Evolutionary conservation across 2,888 invertebrate genomes (phyloP).

Genomic region (Macrophya alboannulata): DNA sequence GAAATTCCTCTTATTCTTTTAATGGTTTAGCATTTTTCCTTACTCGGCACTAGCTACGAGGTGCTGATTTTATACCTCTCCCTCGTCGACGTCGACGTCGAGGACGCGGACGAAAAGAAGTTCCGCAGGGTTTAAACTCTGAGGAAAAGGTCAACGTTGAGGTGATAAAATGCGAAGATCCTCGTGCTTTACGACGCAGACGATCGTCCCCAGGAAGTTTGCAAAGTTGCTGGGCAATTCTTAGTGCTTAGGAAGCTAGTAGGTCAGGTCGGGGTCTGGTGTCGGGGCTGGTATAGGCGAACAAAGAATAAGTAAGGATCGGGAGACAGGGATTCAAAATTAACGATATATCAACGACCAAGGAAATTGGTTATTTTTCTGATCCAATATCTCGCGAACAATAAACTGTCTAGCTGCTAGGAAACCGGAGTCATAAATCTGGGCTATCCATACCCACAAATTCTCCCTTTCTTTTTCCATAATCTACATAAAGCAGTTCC

Average conservation of each 20-base stretch:
- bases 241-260: not conserved
- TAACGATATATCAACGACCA: constrained; percentile 33
- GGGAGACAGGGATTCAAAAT: constrained; percentile 28
- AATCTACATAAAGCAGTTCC: constrained; percentile 6
- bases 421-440: constrained; percentile 19
- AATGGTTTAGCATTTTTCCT: not conserved
- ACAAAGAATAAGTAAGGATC: not conserved
- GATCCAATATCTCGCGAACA: constrained; percentile 44
- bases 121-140: not conserved
- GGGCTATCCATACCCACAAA: not conserved
- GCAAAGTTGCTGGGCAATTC: constrained; percentile 44
- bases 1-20: not conserved
- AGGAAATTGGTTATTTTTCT: not conserved
- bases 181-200: constrained; percentile 24
- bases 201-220: constrained; percentile 36
- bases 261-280: not conserved
- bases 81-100: not conserved
- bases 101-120: not conserved
- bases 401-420: constrained; percentile 23
- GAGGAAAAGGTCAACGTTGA: constrained; percentile 39
- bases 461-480: not conserved
- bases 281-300: not conserved
- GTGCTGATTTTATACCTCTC: constrained; percentile 32
- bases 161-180: constrained; percentile 46
- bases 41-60: not conserved